These are phyloP conservation scores for Manduca sexta DNA, from an alignment of 1,140 invertebrate species.

Conservation along the genomic window DNA sequence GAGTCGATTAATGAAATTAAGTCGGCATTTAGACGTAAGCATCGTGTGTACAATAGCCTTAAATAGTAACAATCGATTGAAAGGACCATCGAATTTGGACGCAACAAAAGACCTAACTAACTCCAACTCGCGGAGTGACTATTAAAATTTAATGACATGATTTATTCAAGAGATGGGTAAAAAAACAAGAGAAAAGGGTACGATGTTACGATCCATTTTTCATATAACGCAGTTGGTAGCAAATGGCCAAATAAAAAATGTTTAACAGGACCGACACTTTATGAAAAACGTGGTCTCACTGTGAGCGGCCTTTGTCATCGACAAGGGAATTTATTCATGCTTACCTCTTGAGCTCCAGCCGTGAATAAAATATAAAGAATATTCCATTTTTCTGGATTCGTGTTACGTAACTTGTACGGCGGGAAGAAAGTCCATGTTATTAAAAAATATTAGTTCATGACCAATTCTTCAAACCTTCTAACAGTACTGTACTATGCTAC, in stretches of 20 bases:
- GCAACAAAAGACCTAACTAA: slow-evolving; percentile 70
- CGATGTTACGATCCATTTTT: slow-evolving; percentile 71
- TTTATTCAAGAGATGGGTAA: slow-evolving; percentile 53
- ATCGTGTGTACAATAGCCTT: slow-evolving; percentile 58
- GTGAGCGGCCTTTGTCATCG: slow-evolving; percentile 66
- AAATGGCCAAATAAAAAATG: slow-evolving; percentile 72
- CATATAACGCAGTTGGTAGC: slow-evolving; percentile 73
- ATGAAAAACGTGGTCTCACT: slow-evolving; percentile 63
- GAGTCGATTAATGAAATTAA: slow-evolving; percentile 72
- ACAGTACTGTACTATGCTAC: no score
- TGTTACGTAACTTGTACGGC: slow-evolving; percentile 51
- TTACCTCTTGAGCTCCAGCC: slow-evolving; percentile 66
- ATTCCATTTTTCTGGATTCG: slow-evolving; percentile 69
- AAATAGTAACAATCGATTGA: slow-evolving; percentile 69
- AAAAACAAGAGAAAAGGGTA: slow-evolving; percentile 69
- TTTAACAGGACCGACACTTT: slow-evolving; percentile 68
- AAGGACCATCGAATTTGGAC: slow-evolving; percentile 49
- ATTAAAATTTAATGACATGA: slow-evolving; percentile 74
- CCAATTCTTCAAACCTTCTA: no score
- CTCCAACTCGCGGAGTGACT: slow-evolving; percentile 58
- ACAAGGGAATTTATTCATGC: slow-evolving; percentile 63
- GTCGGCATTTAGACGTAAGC: slow-evolving; percentile 67
- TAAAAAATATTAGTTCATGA: no score
- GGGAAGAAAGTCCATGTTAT: slow-evolving; percentile 27
- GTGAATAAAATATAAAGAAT: slow-evolving; percentile 70